Percentiles rank a stretch among this genome's conserved stretches.
These are phyloP conservation scores for Melinaea menophilus DNA, from an alignment of 2,888 invertebrate species.

Conservation along the genomic window DNA sequence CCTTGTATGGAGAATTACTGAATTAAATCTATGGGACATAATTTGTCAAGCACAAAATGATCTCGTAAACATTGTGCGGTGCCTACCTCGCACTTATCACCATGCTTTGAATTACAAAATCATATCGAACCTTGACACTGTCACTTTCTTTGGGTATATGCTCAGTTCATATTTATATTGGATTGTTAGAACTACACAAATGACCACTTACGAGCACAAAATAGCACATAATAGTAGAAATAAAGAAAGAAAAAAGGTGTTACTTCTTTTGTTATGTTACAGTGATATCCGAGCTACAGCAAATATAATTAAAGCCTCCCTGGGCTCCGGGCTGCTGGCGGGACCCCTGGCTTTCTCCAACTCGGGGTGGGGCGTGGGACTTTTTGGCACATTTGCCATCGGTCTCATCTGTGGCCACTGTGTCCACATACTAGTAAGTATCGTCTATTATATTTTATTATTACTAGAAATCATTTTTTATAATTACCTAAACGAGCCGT, in stretches of 20 bases:
- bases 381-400: slow-evolving; percentile 71
- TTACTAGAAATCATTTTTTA: too few relatives aligned
- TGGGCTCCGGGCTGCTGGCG: slow-evolving; percentile 86
- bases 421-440: slow-evolving; percentile 66
- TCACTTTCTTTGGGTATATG: too few relatives aligned
- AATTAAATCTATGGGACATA: too few relatives aligned
- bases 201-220: not conserved
- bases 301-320: slow-evolving; percentile 69
- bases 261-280: slow-evolving; percentile 34
- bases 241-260: not conserved
- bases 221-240: not conserved
- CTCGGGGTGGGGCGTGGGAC: slow-evolving; percentile 82
- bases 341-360: slow-evolving; percentile 84
- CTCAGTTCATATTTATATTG: too few relatives aligned
- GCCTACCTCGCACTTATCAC: too few relatives aligned
- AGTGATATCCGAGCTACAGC: slow-evolving; percentile 66
- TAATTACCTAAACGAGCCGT: too few relatives aligned
- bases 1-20: too few relatives aligned
- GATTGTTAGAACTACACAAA: too few relatives aligned
- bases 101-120: too few relatives aligned
- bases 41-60: too few relatives aligned
- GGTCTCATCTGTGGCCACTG: slow-evolving; percentile 71
- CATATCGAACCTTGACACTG: too few relatives aligned
- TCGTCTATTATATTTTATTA: not conserved
- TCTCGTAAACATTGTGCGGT: too few relatives aligned